phyloP scores from a whole-genome alignment of 2,797 vertebrate species.

The Sebastes melanostomus region DNA sequence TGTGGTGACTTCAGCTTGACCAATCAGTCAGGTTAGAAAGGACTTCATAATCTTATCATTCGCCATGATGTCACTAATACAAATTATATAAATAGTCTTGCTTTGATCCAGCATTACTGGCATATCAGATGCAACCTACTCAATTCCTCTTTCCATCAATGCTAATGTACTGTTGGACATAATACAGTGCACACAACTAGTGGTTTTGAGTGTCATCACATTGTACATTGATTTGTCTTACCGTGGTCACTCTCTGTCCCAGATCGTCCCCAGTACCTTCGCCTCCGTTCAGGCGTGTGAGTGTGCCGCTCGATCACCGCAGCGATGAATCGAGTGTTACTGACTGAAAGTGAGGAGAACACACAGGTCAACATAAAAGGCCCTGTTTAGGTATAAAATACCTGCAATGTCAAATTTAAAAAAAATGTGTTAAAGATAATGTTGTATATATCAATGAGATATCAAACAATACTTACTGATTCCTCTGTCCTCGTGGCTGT shows the following conservation, averaged over 20 bases:
- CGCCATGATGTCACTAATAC: background rate
- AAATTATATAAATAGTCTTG: background rate
- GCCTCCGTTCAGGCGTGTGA: constrained; percentile 93
- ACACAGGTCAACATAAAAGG: constrained; percentile 12
- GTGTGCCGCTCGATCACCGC: constrained; percentile 97
- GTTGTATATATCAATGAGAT: background rate
- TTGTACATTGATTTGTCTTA: constrained; percentile 70
- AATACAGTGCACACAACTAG: background rate
- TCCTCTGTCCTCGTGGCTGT: constrained; percentile 96
- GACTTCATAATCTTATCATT: background rate
- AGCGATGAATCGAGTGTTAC: constrained; percentile 96
- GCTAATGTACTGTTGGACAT: background rate
- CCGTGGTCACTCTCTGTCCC: constrained; percentile 98
- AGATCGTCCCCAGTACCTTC: constrained; percentile 97
- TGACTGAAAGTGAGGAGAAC: constrained; percentile 83
- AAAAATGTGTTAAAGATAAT: background rate
- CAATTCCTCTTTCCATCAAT: background rate
- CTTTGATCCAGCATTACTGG: background rate
- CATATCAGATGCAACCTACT: background rate
- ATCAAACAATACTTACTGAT: constrained; percentile 87
- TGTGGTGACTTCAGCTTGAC: background rate
- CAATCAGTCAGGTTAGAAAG: background rate
- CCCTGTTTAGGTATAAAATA: background rate
- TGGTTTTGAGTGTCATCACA: background rate
- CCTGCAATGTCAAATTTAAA: background rate